A percentile compares a stretch with the other conserved stretches of the same genome.
phyloP scores from a whole-genome alignment of 1,140 invertebrate species.

The Leptinotarsa texana region DNA sequence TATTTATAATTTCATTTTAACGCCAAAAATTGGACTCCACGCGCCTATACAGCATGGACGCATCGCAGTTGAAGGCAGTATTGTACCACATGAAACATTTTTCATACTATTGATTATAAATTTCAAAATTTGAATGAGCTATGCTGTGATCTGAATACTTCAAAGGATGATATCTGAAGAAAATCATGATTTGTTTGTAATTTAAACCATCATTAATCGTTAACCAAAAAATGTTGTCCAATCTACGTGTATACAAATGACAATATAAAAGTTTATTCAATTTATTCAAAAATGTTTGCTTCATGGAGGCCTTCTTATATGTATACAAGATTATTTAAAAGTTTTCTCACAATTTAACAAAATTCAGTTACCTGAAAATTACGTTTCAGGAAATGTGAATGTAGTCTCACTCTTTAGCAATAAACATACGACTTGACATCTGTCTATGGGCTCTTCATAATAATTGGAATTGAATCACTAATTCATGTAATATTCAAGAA shows the following conservation, averaged over 20 bases:
- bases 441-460: no score
- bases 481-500: no score
- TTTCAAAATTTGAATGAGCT: neutral
- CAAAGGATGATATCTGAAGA: neutral
- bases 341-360: no score
- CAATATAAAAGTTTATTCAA: neutral
- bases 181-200: neutral
- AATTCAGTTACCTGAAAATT: no score
- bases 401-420: no score
- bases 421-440: no score
- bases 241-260: neutral
- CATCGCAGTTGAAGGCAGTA: neutral
- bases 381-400: no score
- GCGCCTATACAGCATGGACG: neutral
- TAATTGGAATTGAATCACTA: no score
- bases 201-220: neutral
- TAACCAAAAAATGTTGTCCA: neutral
- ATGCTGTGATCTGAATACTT: neutral
- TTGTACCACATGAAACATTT: conserved; percentile 3
- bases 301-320: neutral
- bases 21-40: neutral
- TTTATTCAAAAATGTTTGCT: neutral
- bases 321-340: neutral
- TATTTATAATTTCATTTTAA: neutral
- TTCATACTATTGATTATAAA: neutral